A percentile compares a stretch with the other conserved stretches of the same genome.
Conservation (phyloP, 2,888 invertebrate genomes). For the Ophion slaviceki region DNA sequence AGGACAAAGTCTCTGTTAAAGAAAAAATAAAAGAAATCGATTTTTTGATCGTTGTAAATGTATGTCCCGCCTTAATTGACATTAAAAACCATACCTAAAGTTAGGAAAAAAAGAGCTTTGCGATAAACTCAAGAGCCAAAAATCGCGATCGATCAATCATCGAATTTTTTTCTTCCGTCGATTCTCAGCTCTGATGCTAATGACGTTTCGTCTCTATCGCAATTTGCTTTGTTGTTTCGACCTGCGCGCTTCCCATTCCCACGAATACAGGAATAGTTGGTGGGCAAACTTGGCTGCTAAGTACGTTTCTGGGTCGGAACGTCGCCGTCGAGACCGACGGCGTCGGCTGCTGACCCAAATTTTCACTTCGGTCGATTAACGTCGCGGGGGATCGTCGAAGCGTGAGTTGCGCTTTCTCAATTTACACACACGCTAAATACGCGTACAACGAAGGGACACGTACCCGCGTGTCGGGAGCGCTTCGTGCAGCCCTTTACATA, state of each 20-base stretch:
- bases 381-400: constrained; percentile 46
- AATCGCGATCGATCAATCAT: too few relatives aligned
- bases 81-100: too few relatives aligned
- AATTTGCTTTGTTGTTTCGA: not conserved
- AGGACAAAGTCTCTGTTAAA: too few relatives aligned
- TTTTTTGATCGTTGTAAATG: too few relatives aligned
- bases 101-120: too few relatives aligned
- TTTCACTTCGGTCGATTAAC: constrained; percentile 56
- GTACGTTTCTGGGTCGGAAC: constrained; percentile 54
- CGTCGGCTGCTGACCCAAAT: constrained; percentile 55
- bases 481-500: too few relatives aligned
- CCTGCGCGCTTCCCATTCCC: not conserved
- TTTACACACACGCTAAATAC: not conserved
- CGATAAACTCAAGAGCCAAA: too few relatives aligned
- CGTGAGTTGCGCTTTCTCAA: constrained; percentile 45
- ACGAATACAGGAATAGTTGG: not conserved
- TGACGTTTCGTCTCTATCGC: not conserved
- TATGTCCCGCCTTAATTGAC: too few relatives aligned
- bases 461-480: too few relatives aligned
- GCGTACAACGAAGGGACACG: not conserved
- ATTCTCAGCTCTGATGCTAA: not conserved
- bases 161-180: not conserved
- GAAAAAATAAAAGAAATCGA: too few relatives aligned
- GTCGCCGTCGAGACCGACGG: constrained; percentile 36
- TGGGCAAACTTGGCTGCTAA: constrained; percentile 2